phyloP scores from a whole-genome alignment of 2,888 invertebrate genomes.

The Hipparchia semele region DNA sequence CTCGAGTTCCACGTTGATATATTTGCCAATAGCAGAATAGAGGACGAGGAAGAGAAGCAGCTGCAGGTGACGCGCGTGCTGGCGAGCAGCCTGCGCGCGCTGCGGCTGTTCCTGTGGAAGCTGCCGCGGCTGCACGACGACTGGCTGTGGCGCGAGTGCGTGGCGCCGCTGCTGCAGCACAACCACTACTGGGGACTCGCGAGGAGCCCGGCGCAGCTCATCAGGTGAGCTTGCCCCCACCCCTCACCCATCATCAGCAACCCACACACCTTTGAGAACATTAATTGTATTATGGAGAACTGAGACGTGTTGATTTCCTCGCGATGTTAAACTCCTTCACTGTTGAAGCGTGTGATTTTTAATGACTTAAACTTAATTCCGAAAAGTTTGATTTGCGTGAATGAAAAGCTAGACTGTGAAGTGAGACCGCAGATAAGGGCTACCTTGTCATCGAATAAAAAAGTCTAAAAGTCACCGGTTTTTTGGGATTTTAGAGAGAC shows the following conservation, averaged over 20 bases:
- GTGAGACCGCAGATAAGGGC: too few species aligned
- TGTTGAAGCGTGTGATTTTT: too few species aligned
- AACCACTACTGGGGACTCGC: constrained; percentile 89
- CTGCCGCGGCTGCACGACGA: constrained; percentile 74
- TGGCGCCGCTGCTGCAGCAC: constrained; percentile 81
- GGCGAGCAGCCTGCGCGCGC: constrained; percentile 54
- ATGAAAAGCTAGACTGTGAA: too few species aligned
- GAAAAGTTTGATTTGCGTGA: too few species aligned
- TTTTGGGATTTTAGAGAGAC: too few species aligned
- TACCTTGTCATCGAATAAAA: too few species aligned
- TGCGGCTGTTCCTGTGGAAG: constrained; percentile 46
- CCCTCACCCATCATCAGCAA: background rate
- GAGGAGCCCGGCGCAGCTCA: constrained; percentile 71
- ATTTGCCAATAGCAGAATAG: constrained; percentile 41
- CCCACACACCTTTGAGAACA: background rate
- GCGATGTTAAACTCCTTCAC: too few species aligned
- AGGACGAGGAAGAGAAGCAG: constrained; percentile 52
- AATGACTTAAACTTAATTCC: too few species aligned
- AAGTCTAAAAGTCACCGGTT: too few species aligned
- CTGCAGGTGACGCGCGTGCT: constrained; percentile 46
- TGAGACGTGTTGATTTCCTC: too few species aligned
- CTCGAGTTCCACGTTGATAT: too few species aligned
- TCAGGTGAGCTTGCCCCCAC: constrained; percentile 49
- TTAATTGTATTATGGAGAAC: too few species aligned
- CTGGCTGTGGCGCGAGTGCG: constrained; percentile 72